Evolutionary conservation across 2,113 vertebrate genomes (phyloP).

Genomic region (Origma solitaria): DNA sequence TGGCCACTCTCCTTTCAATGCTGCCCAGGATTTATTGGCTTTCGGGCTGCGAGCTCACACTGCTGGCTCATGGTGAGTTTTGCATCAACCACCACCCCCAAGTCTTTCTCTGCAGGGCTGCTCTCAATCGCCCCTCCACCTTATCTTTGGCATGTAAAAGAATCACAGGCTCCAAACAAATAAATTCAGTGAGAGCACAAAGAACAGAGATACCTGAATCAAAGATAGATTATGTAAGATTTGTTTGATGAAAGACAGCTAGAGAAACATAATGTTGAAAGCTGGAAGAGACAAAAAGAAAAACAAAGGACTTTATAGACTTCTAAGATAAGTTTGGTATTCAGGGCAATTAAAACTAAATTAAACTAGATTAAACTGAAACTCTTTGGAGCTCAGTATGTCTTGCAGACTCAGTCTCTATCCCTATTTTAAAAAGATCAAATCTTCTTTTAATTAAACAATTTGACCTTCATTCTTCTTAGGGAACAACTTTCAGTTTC

Average conservation of each 20-base stretch:
- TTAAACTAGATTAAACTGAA: slow-evolving; percentile 50
- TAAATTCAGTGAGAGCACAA: neutral
- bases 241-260: neutral
- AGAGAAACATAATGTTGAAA: neutral
- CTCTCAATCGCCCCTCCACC: neutral
- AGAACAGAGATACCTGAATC: neutral
- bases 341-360: slow-evolving; percentile 47
- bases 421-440: neutral
- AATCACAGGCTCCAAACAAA: neutral
- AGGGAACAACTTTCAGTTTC: neutral
- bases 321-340: slow-evolving; percentile 12
- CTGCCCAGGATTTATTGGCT: neutral
- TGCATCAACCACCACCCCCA: neutral
- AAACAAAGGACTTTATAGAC: slow-evolving; percentile 14
- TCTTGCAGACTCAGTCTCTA: neutral
- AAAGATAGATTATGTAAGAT: neutral
- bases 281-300: neutral
- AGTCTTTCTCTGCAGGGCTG: neutral
- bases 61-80: neutral
- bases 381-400: neutral
- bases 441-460: slow-evolving; percentile 46
- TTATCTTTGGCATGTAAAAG: neutral
- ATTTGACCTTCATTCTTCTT: slow-evolving; percentile 51
- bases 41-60: neutral
- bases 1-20: neutral